phyloP scores from a whole-genome alignment of 2,888 invertebrate species.

The Ophion slaviceki region DNA sequence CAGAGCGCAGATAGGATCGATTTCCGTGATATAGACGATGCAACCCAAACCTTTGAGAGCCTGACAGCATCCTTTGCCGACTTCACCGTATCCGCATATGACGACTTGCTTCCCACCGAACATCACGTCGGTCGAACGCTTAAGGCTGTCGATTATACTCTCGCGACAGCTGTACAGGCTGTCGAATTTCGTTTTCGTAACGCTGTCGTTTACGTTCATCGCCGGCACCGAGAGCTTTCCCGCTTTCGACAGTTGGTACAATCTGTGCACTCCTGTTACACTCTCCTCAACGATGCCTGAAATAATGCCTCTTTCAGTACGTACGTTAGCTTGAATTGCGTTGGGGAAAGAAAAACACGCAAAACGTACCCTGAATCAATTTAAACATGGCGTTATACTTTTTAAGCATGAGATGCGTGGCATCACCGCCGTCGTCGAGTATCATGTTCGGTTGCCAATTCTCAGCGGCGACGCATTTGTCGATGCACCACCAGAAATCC shows the following conservation, averaged over 20 bases:
- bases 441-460: conserved; percentile 99
- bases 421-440: conserved; percentile 98
- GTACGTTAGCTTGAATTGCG: background rate
- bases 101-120: conserved; percentile 98
- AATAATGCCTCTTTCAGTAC: conserved; percentile 57
- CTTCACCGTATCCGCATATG: conserved; percentile 98
- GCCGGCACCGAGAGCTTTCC: conserved; percentile 97
- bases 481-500: conserved; percentile 99
- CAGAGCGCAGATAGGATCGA: conserved; percentile 98
- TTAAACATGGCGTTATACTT: conserved; percentile 97
- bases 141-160: conserved; percentile 94
- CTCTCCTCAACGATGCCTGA: conserved; percentile 98
- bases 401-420: conserved; percentile 97
- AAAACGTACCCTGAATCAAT: conserved; percentile 90
- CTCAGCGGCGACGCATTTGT: conserved; percentile 95
- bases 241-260: conserved; percentile 97
- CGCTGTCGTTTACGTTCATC: conserved; percentile 99
- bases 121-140: conserved; percentile 97
- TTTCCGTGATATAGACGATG: conserved; percentile 96
- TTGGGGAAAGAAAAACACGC: background rate
- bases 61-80: conserved; percentile 98
- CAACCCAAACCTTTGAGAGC: conserved; percentile 97
- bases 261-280: conserved; percentile 98
- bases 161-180: conserved; percentile 98
- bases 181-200: conserved; percentile 99